Conservation (phyloP, 2,888 invertebrate species). For the Polydrusus pterygomalis region DNA sequence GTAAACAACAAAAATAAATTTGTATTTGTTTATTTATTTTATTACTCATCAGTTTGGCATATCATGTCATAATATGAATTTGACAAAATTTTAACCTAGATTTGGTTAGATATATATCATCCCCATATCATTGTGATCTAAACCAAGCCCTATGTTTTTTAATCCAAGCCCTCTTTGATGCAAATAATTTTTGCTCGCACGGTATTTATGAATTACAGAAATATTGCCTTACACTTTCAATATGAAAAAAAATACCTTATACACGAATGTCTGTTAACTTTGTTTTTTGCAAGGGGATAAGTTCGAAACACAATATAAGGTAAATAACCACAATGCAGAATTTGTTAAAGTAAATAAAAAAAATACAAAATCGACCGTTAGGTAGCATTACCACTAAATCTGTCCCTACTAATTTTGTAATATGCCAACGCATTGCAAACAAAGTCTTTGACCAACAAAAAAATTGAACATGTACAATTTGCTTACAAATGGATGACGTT, state of each 20-base stretch:
- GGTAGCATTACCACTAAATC: background rate
- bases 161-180: too few species aligned
- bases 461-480: background rate
- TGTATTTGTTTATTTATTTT: too few species aligned
- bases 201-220: slow-evolving; percentile 4
- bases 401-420: background rate
- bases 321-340: background rate
- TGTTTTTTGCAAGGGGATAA: slow-evolving; percentile 1
- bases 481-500: background rate
- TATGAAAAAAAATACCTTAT: background rate
- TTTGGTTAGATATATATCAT: too few species aligned
- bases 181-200: too few species aligned
- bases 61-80: too few species aligned
- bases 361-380: background rate
- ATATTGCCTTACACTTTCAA: background rate
- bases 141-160: too few species aligned
- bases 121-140: too few species aligned
- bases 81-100: too few species aligned
- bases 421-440: background rate
- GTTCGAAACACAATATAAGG: background rate
- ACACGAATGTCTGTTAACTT: slow-evolving; percentile 5
- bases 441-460: background rate
- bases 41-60: too few species aligned
- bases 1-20: too few species aligned
- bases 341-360: background rate